Conservation (phyloP, 2,113 vertebrate species). For the Cinclus mexicanus region DNA sequence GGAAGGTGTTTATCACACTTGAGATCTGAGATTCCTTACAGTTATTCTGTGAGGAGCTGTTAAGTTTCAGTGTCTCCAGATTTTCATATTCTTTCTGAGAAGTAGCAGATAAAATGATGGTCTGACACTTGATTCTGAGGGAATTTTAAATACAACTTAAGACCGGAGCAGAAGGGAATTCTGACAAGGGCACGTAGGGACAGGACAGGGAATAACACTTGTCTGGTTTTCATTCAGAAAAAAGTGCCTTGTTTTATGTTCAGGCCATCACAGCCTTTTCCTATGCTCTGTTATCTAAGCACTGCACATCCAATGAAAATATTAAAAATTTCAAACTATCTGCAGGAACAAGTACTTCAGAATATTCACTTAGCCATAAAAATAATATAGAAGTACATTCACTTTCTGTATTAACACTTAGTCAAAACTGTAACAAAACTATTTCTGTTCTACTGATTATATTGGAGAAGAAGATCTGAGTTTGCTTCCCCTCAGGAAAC, state of each 20-base stretch:
- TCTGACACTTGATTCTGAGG: background rate
- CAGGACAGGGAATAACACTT: background rate
- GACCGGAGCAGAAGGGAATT: background rate
- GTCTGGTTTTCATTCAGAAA: background rate
- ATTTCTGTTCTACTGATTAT: background rate
- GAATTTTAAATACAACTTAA: background rate
- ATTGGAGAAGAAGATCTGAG: background rate
- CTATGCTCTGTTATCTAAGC: background rate
- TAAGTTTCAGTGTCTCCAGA: background rate
- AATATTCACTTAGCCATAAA: conserved; percentile 11
- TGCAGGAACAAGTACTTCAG: background rate
- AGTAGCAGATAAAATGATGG: background rate
- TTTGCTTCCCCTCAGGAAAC: background rate
- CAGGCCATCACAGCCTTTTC: background rate
- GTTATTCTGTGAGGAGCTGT: background rate
- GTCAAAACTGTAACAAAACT: background rate
- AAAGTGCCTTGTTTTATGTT: background rate
- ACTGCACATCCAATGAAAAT: background rate
- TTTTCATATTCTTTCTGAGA: background rate
- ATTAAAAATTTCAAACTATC: background rate
- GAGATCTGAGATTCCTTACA: background rate
- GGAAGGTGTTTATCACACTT: conserved; percentile 32
- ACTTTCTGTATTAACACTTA: background rate
- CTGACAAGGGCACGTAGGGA: background rate
- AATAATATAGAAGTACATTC: background rate